Base-by-base conservation (phyloP, 2,888 invertebrate species). In the Yponomeuta evonymella region DNA sequence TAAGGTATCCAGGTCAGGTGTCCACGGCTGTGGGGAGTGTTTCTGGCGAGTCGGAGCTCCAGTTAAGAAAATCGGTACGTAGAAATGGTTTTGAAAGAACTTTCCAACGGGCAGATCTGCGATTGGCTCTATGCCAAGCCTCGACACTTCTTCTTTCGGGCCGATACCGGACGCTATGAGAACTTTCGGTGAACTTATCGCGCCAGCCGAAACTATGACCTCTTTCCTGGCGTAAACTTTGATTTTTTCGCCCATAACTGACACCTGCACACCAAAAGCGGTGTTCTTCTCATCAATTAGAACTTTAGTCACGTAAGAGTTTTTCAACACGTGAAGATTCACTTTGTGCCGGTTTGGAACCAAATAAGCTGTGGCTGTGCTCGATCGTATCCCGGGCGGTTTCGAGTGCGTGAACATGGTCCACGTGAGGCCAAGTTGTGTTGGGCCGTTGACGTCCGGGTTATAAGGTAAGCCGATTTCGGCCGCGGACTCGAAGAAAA, bases 341-440 rank as follows among this genome's bases (percentile, higher is more conserved):
- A 71, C 70, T 58, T 80, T 74, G 8, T 76, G 72, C 66, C 74
- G 75, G 1, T 73, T 73, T 0, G 81, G 78, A 1, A 75, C 71
- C 43, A 82, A 72, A 72, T 78, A 81, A 0, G 80, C 78, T 70
- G 74, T 73, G 4, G 82, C 79, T 9, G 76, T 73, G 72, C 79
- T 80, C 23, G 65, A 70, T 63, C 74, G 67, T 30, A 67, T n/a
- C 12, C 6, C 10, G 11, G 10, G 72, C 73, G 43, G 74, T 73
- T 67, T 58, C 67, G 10, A 71, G 10, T 10, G 15, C 33, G 65
- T 63, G 43, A n/a, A 11, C 8, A n/a, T n/a, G 9, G 70, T 48
- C n/a, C 62, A 81, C n/a, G 87, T 83, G 72, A 93, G 87, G n/a
- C 94, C 94, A 0, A 93, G 81, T 77, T 93, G 93, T 23, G 86